These are phyloP conservation scores for Pelobates fuscus DNA, from an alignment of 2,113 vertebrate genomes.

Conservation along the genomic window DNA sequence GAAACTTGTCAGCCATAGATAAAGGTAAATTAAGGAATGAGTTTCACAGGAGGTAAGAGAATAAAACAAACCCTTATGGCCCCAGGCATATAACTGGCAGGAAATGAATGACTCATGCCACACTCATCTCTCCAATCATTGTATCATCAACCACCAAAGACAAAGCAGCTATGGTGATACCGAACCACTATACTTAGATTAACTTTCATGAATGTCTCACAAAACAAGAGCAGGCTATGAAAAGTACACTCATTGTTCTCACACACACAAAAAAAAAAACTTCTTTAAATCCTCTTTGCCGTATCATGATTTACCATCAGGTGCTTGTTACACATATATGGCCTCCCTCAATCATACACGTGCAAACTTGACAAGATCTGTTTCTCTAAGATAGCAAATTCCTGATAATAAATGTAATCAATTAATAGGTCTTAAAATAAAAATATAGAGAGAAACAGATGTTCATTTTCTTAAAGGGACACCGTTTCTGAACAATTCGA, in stretches of 20 bases:
- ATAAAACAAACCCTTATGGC: neutral
- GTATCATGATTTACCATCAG: conserved; percentile 8
- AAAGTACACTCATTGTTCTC: conserved; percentile 16
- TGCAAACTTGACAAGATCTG: neutral
- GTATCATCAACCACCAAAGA: conserved; percentile 56
- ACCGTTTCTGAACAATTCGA: too few relatives aligned
- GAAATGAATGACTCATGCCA: conserved; percentile 63
- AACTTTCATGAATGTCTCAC: conserved; percentile 20
- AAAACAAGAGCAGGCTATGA: conserved; percentile 6
- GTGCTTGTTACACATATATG: neutral
- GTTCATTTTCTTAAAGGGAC: too few relatives aligned
- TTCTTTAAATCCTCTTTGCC: conserved; percentile 12
- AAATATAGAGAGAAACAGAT: too few relatives aligned
- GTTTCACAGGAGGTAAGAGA: conserved; percentile 9
- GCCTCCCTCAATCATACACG: neutral
- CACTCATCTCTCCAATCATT: conserved; percentile 59
- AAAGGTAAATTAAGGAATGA: conserved; percentile 8
- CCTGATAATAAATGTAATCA: too few relatives aligned
- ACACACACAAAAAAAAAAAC: neutral
- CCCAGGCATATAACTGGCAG: conserved; percentile 22
- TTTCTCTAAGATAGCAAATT: too few relatives aligned
- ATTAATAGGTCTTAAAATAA: too few relatives aligned
- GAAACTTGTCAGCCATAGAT: neutral
- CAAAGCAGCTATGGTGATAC: conserved; percentile 2
- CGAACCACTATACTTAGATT: neutral